Evolutionary conservation across 2,113 vertebrate species (phyloP), one percentile per base, ranked within the genome.

Genomic region (Apaloderma vittatum): DNA sequence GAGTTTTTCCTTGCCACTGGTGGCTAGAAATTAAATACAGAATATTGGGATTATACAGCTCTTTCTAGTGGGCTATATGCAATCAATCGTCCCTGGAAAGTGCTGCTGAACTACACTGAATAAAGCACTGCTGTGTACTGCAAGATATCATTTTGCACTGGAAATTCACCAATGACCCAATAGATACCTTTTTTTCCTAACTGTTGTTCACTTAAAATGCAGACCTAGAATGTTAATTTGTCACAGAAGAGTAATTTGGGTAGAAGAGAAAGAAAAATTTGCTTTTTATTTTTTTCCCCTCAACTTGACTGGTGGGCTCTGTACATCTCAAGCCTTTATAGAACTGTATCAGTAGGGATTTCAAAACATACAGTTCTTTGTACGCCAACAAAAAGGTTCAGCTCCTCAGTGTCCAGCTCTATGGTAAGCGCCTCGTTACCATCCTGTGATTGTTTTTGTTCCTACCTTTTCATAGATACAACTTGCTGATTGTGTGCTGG

Each of bases 81-180:
- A 18, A 37, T 89, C 49, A 76, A 12, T 92, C 78, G 66, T 90
- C 49, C 55, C 84, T 95, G 93, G 51, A 92, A 95, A 80, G 88
- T 88, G 90, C 58, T 88, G 27, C 78, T 79, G 92, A 86, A 86
- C 79, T 59, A 72, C 37, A 34, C 45, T 81, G 51, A 90, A 26
- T 71, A 67, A 92, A 90, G 58, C 11, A 14, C 32, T 70, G 10
- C 49, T 66, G 32, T 63, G 18, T 86, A 40, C 32, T 59, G 55
- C 15, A 57, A 54, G 21, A 71, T 80, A 26, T 1, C 24, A 23
- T 88, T 80, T 65, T 92, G 71, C 36, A 70, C 59, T 62, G 63
- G 24, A 49, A 73, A 73, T 62, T 85, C 27, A 15, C 61, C 90
- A 65, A 51, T 75, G 70, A 90, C 61, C 30, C n/a, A 46, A 8